Evolutionary conservation across 2,888 invertebrate genomes (phyloP).

Genomic region (Chrysolina oricalcia): DNA sequence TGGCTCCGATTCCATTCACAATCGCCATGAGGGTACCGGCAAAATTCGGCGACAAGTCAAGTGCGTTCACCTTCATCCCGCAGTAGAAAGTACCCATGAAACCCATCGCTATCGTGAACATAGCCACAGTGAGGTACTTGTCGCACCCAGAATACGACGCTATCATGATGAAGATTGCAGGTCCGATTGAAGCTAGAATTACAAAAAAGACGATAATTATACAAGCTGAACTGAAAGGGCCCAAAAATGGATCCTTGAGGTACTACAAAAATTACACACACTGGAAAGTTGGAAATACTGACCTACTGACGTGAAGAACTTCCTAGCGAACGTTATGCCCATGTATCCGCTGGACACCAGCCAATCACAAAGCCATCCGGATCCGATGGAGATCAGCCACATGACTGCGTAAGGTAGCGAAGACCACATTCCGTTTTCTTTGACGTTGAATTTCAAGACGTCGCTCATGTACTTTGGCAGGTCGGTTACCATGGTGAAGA

Average conservation of each 20-base stretch:
- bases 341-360: conserved; percentile 76
- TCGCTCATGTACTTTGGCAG: conserved; percentile 78
- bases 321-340: conserved; percentile 75
- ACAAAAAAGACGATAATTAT: too few relatives aligned
- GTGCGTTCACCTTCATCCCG: conserved; percentile 79
- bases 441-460: conserved; percentile 78
- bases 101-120: conserved; percentile 78
- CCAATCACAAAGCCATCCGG: conserved; percentile 80
- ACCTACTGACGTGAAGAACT: conserved; percentile 81
- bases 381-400: conserved; percentile 77
- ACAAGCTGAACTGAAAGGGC: not conserved
- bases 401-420: conserved; percentile 79
- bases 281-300: conserved; percentile 53
- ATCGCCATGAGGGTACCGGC: conserved; percentile 79
- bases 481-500: conserved; percentile 82
- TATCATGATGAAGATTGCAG: conserved; percentile 77
- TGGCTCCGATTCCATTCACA: conserved; percentile 77
- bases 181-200: conserved; percentile 76
- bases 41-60: conserved; percentile 79
- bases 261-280: too few relatives aligned
- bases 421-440: conserved; percentile 77
- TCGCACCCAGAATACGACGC: conserved; percentile 79
- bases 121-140: conserved; percentile 70
- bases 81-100: conserved; percentile 83
- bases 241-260: not conserved